A percentile compares a stretch with the other conserved stretches of the same genome.
Conservation (phyloP, 2,888 invertebrate species). For the Hydriomena furcata region DNA sequence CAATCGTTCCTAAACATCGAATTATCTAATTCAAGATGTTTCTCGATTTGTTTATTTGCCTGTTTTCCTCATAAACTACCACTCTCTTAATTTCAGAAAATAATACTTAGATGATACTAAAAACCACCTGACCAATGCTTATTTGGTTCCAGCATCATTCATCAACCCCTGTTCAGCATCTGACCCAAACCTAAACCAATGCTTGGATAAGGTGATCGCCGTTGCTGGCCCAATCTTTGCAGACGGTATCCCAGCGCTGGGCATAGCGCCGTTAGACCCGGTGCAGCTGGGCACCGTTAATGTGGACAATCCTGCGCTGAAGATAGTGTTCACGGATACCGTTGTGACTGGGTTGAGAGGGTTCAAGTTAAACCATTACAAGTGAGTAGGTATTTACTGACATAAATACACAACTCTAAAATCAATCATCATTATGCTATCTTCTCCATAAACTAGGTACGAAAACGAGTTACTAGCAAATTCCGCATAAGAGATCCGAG, state of each 20-base stretch:
- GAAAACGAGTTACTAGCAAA: too few relatives aligned
- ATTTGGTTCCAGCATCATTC: constrained; percentile 66
- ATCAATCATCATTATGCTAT: too few relatives aligned
- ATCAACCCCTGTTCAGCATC: constrained; percentile 72
- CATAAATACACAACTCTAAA: too few relatives aligned
- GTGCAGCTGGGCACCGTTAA: constrained; percentile 70
- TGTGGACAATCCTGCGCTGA: constrained; percentile 70
- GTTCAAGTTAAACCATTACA: constrained; percentile 65
- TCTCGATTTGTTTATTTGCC: too few relatives aligned
- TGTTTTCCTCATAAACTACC: too few relatives aligned
- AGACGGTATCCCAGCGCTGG: constrained; percentile 73
- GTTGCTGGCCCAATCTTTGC: constrained; percentile 62
- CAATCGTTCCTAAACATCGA: too few relatives aligned
- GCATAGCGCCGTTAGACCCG: constrained; percentile 76
- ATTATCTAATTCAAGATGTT: too few relatives aligned
- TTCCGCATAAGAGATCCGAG: too few relatives aligned
- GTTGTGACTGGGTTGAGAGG: constrained; percentile 71
- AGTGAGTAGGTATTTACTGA: too few relatives aligned
- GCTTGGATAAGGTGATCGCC: constrained; percentile 60
- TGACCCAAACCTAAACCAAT: constrained; percentile 67
- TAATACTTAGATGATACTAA: too few relatives aligned
- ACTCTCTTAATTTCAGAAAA: too few relatives aligned
- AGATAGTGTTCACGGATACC: constrained; percentile 71
- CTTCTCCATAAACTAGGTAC: too few relatives aligned
- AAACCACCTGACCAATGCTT: background rate